A percentile compares a stretch with the other conserved stretches of the same genome.
phyloP scores from a whole-genome alignment of 2,797 vertebrate genomes.

The Platyrinchus mystaceus region DNA sequence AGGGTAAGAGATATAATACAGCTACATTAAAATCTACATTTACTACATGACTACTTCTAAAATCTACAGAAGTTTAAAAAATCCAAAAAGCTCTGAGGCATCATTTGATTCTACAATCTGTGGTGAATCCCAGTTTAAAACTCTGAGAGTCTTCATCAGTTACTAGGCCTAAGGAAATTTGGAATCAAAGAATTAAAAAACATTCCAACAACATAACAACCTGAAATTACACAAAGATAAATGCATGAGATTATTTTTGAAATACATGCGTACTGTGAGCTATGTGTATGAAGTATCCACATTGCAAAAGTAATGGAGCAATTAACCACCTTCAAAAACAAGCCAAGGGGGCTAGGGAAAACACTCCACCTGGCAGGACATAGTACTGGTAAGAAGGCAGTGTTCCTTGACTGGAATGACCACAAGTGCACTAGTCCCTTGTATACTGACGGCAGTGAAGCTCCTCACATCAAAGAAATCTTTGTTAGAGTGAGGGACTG shows the following conservation, averaged over 20 bases:
- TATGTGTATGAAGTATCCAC: neutral
- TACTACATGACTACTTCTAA: no score
- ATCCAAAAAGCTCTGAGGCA: no score
- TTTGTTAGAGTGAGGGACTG: neutral
- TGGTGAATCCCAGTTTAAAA: neutral
- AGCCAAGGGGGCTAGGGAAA: neutral
- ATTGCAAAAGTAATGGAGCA: neutral
- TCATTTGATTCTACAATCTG: neutral
- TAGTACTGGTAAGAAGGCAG: neutral
- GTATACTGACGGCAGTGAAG: neutral
- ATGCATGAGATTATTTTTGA: neutral
- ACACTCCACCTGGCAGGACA: neutral
- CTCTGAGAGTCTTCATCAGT: neutral
- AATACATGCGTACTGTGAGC: neutral
- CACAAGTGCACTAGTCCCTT: neutral
- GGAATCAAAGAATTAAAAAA: neutral
- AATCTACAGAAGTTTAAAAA: no score
- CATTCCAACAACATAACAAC: neutral
- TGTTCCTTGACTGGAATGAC: neutral
- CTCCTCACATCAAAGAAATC: neutral
- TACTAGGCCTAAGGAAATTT: neutral
- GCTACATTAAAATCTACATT: no score
- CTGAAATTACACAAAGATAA: neutral
- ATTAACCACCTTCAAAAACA: neutral
- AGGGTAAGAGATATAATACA: no score